Evolutionary conservation across 1,140 invertebrate species (phyloP), one percentile per base, ranked within the genome.

Genomic region (Phthorimaea operculella): DNA sequence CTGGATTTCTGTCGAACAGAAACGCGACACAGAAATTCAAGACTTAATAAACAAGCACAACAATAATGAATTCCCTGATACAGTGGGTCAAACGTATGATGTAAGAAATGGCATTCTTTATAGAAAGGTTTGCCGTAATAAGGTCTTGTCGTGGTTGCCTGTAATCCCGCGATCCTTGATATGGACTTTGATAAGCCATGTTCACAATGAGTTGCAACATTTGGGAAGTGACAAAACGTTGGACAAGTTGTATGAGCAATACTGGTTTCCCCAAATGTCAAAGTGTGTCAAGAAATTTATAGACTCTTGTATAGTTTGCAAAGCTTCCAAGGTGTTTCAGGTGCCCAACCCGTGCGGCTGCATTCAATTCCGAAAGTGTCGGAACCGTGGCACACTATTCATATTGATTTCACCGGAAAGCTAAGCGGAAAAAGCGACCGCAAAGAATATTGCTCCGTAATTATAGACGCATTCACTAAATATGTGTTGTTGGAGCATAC

Each of bases 311-410:
- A 51, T 64, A 1, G 44, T 59, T 7, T 64, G 57, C 28, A 62
- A 58, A 45, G 52, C 56, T 7, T 64, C 56, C 0, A 64, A 64
- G 62, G 59, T n/a, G 8, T 55, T 0, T 64, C 62, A 7, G 57
- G 59, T 4, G 62, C 59, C 6, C 57, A 57, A 21, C 47, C 34
- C 8, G 33, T 64, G 0, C 56, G 15, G 6, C 28, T 59, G 0
- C 58, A 63, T 28, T 21, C 57, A 1, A 64, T 64, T 0, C 62
- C 54, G 0, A 59, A 61, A 42, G 18, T 45, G 6, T 45, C 42
- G 5, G 55, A 62, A n/a, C 71, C 68, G n/a, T 65, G 67, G 61
- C 64, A 78, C 17, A 78, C 67, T 0, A 56, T 65, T 16, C 70
- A 74, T 16, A 64, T 72, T 4, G 70, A 74, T 49, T 57, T 72